Base-by-base conservation (phyloP, 2,113 vertebrate species). In the Diglossa brunneiventris region DNA sequence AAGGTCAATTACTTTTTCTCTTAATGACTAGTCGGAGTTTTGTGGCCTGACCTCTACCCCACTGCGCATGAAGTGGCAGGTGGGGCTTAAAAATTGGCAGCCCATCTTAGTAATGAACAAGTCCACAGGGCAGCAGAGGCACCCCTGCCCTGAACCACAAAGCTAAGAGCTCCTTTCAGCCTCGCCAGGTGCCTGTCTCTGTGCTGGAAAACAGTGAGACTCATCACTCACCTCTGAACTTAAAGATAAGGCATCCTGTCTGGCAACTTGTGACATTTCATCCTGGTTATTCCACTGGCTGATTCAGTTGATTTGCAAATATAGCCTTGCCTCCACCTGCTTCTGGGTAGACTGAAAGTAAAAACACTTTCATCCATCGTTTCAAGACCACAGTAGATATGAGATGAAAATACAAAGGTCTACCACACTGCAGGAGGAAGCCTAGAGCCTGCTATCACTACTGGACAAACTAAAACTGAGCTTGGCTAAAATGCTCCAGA, bases 31-130 rank as follows among this genome's bases (percentile, higher is more conserved):
- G 90, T 79, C 92, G 94, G 91, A 97, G 89, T 94, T 90, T 87
- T 97, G 94, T 80, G 90, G 96, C 69, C 92, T 96, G 95, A 97
- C 95, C 96, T 96, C 95, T 96, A 94, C 74, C 90, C 96, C 9
- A 14, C 70, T 80, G 55, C 87, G 77, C 2, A 2, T 83, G 83
- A 96, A 74, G 75, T 46, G 89, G 91, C 93, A 95, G 73, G 93
- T 90, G 82, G 55, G 50, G 56, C 46, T 73, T 94, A 92, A 79
- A 80, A 77, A 67, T 14, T 55, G 61, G 85, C 44, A 74, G 75
- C 56, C 83, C 61, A 66, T 53, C n/a, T 79, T 76, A 88, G 90
- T 69, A 80, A 82, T 81, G 72, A 91, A 61, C 52, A n/a, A 59
- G 35, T 90, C 66, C 76, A 79, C 31, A 33, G 75, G 37, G 66